These are phyloP conservation scores for Asteroscopus sphinx DNA, from an alignment of 2,888 invertebrate genomes.

Conservation along the genomic window DNA sequence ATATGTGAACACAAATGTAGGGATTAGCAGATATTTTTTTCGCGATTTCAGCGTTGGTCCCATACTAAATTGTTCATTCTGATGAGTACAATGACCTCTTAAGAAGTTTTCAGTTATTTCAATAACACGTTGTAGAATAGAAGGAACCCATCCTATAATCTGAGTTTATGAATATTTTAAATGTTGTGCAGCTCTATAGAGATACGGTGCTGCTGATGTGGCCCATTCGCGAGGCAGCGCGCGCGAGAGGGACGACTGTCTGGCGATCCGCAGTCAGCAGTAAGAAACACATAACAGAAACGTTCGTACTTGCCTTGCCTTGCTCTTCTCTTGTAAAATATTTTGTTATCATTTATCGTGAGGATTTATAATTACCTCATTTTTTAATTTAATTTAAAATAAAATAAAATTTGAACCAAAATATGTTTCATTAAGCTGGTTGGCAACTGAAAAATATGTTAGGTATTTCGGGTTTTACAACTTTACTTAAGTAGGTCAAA, in stretches of 20 bases:
- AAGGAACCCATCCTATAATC: too few relatives aligned
- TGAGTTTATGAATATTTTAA: too few relatives aligned
- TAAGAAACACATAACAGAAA: slow-evolving; percentile 85
- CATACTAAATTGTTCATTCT: too few relatives aligned
- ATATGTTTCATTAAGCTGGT: too few relatives aligned
- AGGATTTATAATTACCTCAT: slow-evolving; percentile 43
- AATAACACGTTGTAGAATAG: too few relatives aligned
- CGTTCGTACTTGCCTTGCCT: slow-evolving; percentile 54
- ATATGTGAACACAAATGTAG: too few relatives aligned
- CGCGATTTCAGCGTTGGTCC: too few relatives aligned
- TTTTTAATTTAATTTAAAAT: slow-evolving; percentile 4
- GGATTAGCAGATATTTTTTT: too few relatives aligned
- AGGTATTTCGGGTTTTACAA: slow-evolving; percentile 8
- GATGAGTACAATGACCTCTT: too few relatives aligned
- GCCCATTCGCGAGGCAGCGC: slow-evolving; percentile 80
- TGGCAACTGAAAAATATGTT: slow-evolving; percentile 16
- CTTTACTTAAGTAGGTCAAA: slow-evolving; percentile 25
- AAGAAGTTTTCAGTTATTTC: too few relatives aligned
- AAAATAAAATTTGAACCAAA: not conserved
- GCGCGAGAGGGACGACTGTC: slow-evolving; percentile 84
- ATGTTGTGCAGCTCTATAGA: slow-evolving; percentile 69
- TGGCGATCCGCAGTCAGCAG: slow-evolving; percentile 86
- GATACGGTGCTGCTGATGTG: slow-evolving; percentile 79
- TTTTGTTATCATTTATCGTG: slow-evolving; percentile 49
- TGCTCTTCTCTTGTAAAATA: slow-evolving; percentile 52